Evolutionary conservation across 2,797 vertebrate genomes (phyloP), one percentile per base, ranked within the genome.

Genomic region (Smutsia gigantea): DNA sequence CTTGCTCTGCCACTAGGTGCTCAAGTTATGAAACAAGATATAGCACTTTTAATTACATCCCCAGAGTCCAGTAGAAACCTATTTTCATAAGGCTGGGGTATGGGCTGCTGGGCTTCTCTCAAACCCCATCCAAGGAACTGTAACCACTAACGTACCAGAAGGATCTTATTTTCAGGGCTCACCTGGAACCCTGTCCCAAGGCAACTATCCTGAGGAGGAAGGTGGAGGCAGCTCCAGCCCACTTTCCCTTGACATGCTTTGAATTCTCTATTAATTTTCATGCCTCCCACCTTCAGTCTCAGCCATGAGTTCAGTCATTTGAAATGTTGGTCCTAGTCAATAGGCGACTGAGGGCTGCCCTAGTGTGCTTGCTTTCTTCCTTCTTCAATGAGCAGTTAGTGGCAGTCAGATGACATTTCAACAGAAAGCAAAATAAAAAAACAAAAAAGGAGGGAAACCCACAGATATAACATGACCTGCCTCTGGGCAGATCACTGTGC

Each of bases 21-120:
- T 75, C 78, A 82, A 63, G 69, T 42, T 82, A 18, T 71, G 69
- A 90, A 96, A 86, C 8, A 95, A 85, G 51, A 31, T 49, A 49
- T 15, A 53, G 21, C 12, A 81, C 25, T 31, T 94, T 94, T 42
- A 63, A 31, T 5, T 55, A 39, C n/a, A 71, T 42, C n/a, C 29
- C 69, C 34, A 34, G 55, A 61, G 49, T 90, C 57, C 42, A 86
- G 19, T 13, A 66, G 46, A 93, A 37, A 69, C 2, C 23, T 53
- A 0, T 61, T 87, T 78, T 77, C n/a, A 18, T 64, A 92, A 91
- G 49, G 39, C 8, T 72, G 4, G 31, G 39, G 27, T 42, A 10
- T 55, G 63, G 59, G 11, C 61, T 85, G 88, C 63, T 42, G 6
- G 3, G 25, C 25, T 25, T 66, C 46, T 87, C 17, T 68, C 64